Base-by-base conservation (phyloP, 2,797 vertebrate genomes). In the Vultur gryphus region DNA sequence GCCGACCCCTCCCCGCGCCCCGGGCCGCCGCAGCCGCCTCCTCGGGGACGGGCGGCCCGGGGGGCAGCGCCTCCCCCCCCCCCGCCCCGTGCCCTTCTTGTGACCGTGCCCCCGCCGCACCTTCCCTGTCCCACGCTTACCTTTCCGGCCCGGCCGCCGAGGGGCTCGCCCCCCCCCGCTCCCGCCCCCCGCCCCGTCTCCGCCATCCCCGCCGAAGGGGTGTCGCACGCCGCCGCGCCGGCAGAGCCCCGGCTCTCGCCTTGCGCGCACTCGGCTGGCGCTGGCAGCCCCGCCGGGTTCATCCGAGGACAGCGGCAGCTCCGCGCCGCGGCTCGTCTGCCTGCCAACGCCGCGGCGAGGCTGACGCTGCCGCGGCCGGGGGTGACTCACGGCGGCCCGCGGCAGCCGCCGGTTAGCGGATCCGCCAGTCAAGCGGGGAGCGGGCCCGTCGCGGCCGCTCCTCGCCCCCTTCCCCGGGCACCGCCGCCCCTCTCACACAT, bases 241-340 rank as follows among this genome's bases (percentile, higher is more conserved):
- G 48, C 73, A 80, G 31, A 79, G 71, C 37, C 71, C 41, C 46
- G 61, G 81, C 93, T 70, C 83, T 80, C 93, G 95, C 95, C 96
- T 93, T 58, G 92, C 95, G 95, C 90, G 95, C 90, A 57, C 97
- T 92, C 94, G 81, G 96, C 86, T 92, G 92, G 87, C 96, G 91
- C 93, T 96, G 96, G 96, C 97, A 96, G 96, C 94, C 41, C 49
- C 69, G 83, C 85, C 49, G 94, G 80, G 98, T 98, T 98, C 97
- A 97, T 37, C 59, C 87, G 96, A 97, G 98, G 98, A 98, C 98
- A 98, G 62, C 82, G 79, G 97, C 97, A 80, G 92, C 93, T 96
- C 92, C 55, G 84, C 80, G 95, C 81, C 94, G 75, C 92, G 95
- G 91, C 97, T 95, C 67, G 97, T 84, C 95, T 89, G 89, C 78